These are phyloP conservation scores for Halichoerus grypus DNA, from an alignment of 2,113 vertebrate genomes.

Conservation along the genomic window DNA sequence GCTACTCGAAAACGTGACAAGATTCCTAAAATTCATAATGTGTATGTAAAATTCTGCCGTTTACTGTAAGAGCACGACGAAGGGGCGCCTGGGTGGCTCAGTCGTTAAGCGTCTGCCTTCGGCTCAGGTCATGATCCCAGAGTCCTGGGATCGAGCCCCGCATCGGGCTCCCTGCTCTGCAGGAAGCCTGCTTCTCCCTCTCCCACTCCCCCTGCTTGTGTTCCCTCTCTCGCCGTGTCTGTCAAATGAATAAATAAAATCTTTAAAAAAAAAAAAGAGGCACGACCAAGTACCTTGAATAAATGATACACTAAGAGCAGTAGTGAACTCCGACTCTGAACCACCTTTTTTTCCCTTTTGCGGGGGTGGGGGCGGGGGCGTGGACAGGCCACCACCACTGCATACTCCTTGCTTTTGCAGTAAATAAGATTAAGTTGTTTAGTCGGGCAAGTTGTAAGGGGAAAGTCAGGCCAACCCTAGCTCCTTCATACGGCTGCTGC, in stretches of 20 bases:
- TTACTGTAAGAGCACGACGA: not conserved
- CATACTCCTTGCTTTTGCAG: not conserved
- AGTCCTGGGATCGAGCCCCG: too few species aligned
- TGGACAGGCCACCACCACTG: not conserved
- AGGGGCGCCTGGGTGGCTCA: too few species aligned
- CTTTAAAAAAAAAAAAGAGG: not conserved
- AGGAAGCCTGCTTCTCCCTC: too few species aligned
- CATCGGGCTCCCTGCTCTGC: too few species aligned
- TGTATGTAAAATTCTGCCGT: not conserved
- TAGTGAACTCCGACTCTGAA: not conserved
- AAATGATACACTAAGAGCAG: not conserved
- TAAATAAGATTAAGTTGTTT: not conserved
- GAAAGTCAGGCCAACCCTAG: not conserved
- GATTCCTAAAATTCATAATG: not conserved
- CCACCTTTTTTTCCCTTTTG: not conserved
- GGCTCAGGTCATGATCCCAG: too few species aligned
- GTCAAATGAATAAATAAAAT: too few species aligned
- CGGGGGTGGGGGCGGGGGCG: not conserved
- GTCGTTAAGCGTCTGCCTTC: too few species aligned
- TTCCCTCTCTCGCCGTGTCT: too few species aligned
- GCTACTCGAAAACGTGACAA: not conserved
- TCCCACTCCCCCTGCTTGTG: too few species aligned
- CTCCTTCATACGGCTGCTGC: not conserved
- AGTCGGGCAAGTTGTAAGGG: not conserved
- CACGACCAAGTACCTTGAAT: not conserved